phyloP scores from a whole-genome alignment of 2,113 vertebrate species.

The Lichenostomus cassidix region DNA sequence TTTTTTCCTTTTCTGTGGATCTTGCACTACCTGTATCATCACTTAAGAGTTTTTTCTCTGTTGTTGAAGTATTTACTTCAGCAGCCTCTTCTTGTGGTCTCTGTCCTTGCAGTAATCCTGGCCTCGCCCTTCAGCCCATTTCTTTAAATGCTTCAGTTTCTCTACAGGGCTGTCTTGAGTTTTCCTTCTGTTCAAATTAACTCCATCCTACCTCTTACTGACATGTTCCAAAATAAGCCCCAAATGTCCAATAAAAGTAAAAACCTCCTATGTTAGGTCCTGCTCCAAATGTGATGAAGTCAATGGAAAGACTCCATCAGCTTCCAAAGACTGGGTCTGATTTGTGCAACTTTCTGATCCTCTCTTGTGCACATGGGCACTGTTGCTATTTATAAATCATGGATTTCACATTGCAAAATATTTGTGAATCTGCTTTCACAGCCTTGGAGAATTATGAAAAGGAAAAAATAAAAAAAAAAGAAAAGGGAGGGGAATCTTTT shows the following conservation, averaged over 20 bases:
- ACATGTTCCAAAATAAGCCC: conserved; percentile 43
- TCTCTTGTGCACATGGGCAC: background rate
- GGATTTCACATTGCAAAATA: background rate
- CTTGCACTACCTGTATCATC: conserved; percentile 9
- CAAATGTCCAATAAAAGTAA: conserved; percentile 42
- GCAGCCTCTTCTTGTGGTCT: background rate
- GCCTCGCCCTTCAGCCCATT: background rate
- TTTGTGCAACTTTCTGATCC: background rate
- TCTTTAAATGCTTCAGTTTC: conserved; percentile 1
- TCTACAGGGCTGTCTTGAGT: background rate
- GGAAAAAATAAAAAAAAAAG: background rate
- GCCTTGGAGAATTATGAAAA: background rate
- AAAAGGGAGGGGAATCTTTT: fast-evolving
- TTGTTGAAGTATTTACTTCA: conserved; percentile 48
- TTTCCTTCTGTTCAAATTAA: conserved; percentile 49
- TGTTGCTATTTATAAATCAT: conserved; percentile 3
- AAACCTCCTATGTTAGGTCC: background rate
- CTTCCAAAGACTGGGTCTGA: background rate
- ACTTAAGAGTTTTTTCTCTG: conserved; percentile 10
- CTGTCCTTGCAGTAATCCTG: background rate
- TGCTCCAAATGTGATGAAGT: conserved; percentile 15
- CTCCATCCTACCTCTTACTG: conserved; percentile 50
- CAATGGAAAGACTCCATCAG: conserved; percentile 39
- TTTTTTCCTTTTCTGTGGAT: conserved; percentile 18
- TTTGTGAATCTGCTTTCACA: background rate